A percentile compares a stretch with the other conserved stretches of the same genome.
phyloP scores from a whole-genome alignment of 2,797 vertebrate species.

The Diceros bicornis region DNA sequence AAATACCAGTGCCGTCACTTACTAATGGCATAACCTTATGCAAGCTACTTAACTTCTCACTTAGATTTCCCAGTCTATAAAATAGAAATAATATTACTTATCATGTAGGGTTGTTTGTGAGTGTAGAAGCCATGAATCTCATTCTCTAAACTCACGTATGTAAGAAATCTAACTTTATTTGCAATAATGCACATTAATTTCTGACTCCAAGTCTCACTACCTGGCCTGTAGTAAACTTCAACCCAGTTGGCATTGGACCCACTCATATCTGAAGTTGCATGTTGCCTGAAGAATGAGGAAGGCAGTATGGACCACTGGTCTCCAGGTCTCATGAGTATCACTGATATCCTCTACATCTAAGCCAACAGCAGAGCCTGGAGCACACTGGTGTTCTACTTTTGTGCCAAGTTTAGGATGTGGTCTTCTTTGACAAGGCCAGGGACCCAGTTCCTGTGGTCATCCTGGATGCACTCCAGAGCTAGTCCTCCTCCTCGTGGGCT shows the following conservation, averaged over 20 bases:
- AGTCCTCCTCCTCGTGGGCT: background rate
- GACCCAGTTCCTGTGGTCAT: background rate
- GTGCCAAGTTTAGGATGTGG: background rate
- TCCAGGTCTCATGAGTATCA: background rate
- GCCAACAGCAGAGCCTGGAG: background rate
- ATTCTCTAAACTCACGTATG: background rate
- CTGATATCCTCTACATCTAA: background rate
- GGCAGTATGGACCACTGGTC: background rate
- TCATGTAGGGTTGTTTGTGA: background rate
- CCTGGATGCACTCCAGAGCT: background rate
- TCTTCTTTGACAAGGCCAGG: background rate
- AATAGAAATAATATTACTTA: slow-evolving; percentile 10
- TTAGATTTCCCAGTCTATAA: background rate
- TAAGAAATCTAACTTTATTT: slow-evolving; percentile 32
- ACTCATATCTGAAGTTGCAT: background rate
- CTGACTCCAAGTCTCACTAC: background rate
- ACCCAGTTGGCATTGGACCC: background rate
- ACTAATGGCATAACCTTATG: background rate
- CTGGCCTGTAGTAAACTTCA: background rate
- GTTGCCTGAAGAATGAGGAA: background rate
- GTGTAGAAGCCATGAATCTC: background rate
- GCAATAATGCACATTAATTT: background rate
- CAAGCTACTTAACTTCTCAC: slow-evolving; percentile 22
- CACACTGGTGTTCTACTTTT: background rate
- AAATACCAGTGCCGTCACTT: background rate